Evolutionary conservation across 1,140 invertebrate species (phyloP).

Genomic region (Frieseomelitta varia): DNA sequence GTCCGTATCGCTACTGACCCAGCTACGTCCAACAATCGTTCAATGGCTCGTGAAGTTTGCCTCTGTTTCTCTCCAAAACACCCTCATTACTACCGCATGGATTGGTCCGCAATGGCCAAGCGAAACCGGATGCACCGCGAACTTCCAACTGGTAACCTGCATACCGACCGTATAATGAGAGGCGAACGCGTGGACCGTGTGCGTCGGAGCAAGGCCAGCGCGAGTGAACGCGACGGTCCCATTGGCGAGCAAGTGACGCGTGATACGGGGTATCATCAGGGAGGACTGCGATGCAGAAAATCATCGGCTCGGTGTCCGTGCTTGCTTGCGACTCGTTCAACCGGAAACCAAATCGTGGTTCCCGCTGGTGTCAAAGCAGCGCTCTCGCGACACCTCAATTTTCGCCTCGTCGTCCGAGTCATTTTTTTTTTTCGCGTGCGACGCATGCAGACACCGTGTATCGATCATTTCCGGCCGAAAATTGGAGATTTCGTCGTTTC

Average conservation of each 20-base stretch:
- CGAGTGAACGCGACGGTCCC: constrained; percentile 25
- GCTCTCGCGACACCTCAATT: constrained; percentile 51
- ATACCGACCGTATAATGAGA: constrained; percentile 42
- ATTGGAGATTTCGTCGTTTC: neutral
- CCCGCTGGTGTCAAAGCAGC: neutral
- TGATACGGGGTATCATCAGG: constrained; percentile 53
- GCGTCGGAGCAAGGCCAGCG: neutral
- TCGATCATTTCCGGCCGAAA: no score
- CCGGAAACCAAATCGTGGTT: constrained; percentile 62
- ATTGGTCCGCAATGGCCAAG: constrained; percentile 8
- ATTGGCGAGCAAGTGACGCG: constrained; percentile 45
- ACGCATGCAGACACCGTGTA: neutral
- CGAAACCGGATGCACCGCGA: constrained; percentile 36
- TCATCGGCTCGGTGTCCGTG: constrained; percentile 6
- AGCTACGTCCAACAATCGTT: constrained; percentile 8
- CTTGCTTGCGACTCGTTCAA: constrained; percentile 25
- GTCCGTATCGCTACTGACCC: constrained; percentile 23
- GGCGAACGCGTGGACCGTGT: neutral
- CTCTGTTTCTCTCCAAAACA: neutral
- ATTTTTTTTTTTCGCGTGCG: no score
- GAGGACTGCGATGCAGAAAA: constrained; percentile 44
- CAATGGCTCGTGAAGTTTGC: constrained; percentile 41
- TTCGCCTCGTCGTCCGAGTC: constrained; percentile 55
- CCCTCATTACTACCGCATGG: constrained; percentile 41
- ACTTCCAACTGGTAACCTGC: constrained; percentile 55